These are phyloP conservation scores for Vanacampus margaritifer DNA, from an alignment of 2,113 vertebrate species.

Conservation along the genomic window DNA sequence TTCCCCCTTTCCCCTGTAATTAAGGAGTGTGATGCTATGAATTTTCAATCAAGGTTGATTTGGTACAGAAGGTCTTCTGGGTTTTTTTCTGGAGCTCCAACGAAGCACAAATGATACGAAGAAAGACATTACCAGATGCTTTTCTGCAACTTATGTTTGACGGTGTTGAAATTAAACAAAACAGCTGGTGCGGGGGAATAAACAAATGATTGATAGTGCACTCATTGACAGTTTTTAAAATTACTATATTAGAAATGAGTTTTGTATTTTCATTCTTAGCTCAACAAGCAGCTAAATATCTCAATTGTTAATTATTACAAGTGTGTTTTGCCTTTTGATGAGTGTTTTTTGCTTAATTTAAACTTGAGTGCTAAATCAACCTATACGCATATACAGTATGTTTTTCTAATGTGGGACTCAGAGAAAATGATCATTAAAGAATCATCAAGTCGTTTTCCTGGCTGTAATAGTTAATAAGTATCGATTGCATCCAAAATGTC, in stretches of 20 bases:
- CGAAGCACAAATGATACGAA: not conserved
- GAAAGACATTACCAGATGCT: not conserved
- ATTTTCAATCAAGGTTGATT: slow-evolving; percentile 38
- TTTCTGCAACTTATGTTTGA: not conserved
- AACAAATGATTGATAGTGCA: not conserved
- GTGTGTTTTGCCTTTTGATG: no score
- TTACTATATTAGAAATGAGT: not conserved
- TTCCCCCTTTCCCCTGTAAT: slow-evolving; percentile 31
- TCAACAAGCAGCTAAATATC: no score
- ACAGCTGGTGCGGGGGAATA: not conserved
- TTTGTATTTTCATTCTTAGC: no score
- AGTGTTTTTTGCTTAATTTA: no score
- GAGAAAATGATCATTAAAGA: no score
- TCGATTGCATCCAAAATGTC: no score
- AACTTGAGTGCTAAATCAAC: no score
- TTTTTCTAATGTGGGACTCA: no score
- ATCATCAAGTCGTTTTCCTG: no score
- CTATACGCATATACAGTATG: no score
- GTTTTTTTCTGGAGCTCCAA: not conserved
- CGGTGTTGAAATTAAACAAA: not conserved
- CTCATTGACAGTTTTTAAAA: not conserved
- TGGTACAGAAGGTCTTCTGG: slow-evolving; percentile 6
- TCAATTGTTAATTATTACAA: no score
- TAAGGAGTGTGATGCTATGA: slow-evolving; percentile 15
- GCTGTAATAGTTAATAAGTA: no score